phyloP scores from a whole-genome alignment of 2,797 vertebrate species.

The Acanthurus lineatus region DNA sequence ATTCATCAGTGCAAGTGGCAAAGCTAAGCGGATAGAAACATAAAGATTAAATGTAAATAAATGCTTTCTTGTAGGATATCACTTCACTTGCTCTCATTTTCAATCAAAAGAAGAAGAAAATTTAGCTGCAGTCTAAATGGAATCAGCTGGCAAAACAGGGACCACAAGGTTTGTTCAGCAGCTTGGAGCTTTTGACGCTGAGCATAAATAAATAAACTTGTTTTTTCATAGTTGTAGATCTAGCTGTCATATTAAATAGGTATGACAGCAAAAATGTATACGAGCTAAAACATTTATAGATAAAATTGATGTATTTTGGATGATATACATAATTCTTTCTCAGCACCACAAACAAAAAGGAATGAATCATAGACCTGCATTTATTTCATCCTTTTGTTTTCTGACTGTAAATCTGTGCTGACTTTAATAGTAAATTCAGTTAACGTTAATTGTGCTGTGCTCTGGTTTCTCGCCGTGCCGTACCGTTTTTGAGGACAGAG shows the following conservation, averaged over 20 bases:
- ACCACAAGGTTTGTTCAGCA: neutral
- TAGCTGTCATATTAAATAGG: too few species aligned
- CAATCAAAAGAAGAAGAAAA: neutral
- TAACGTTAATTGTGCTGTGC: conserved; percentile 46
- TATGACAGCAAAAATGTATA: too few species aligned
- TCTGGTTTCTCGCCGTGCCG: conserved; percentile 44
- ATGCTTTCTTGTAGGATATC: neutral
- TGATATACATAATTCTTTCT: neutral
- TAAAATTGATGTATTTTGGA: too few species aligned
- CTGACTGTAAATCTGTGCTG: neutral
- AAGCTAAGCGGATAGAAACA: neutral
- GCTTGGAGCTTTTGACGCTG: neutral
- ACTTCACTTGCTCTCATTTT: neutral
- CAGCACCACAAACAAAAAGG: neutral
- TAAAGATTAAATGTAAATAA: neutral
- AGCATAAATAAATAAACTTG: too few species aligned
- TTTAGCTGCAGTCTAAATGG: neutral
- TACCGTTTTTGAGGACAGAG: conserved; percentile 1
- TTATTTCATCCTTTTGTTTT: neutral
- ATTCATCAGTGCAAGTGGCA: neutral
- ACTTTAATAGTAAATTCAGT: neutral
- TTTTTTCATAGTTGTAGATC: too few species aligned
- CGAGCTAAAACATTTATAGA: too few species aligned
- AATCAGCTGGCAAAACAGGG: neutral
- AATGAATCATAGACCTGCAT: neutral